Evolutionary conservation across 2,797 vertebrate genomes (phyloP), one percentile per base, ranked within the genome.

Genomic region (Taenioides sp.): DNA sequence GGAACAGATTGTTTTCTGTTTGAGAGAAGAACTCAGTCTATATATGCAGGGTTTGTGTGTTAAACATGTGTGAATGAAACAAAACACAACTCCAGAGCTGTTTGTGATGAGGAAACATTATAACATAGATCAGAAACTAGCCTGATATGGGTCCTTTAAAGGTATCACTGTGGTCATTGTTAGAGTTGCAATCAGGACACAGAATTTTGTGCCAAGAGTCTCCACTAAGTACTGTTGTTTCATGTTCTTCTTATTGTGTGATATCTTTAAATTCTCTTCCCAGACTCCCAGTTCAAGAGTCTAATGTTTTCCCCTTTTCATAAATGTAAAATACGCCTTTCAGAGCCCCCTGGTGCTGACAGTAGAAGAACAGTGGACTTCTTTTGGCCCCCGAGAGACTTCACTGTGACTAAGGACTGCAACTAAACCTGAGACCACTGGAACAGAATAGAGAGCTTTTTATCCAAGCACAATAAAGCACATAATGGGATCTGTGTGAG

Each of bases 341-440:
- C 82, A 73, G 57, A 54, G 70, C 23, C 28, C 16, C 64, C 23
- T 22, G 31, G 79, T 72, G 84, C 70, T 86, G 84, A 90, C 78
- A 87, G 72, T 73, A 75, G 83, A 86, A 86, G 81, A 89, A 88
- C 62, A 17, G 79, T 23, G 17, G 77, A 81, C 71, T 86, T 88
- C 70, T 86, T 88, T 87, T 87, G 68, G 40, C 67, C 61, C 40
- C 34, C 3, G 52, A 78, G 58, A 79, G 74, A 37, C 67, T 66
- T 83, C 71, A 81, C 76, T 82, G 78, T 75, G 49, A 70, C 59
- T 73, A 78, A 72, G 60, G 71, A 76, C 76, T 83, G 76, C 37
- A 70, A 58, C 75, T 84, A 88, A 88, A 92, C 85, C 75, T 66
- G 84, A 89, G 55, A 85, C 78, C 70, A 75, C 83, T 80, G 83